Evolutionary conservation across 2,797 vertebrate species (phyloP).

Genomic region (Sciaenops ocellatus): DNA sequence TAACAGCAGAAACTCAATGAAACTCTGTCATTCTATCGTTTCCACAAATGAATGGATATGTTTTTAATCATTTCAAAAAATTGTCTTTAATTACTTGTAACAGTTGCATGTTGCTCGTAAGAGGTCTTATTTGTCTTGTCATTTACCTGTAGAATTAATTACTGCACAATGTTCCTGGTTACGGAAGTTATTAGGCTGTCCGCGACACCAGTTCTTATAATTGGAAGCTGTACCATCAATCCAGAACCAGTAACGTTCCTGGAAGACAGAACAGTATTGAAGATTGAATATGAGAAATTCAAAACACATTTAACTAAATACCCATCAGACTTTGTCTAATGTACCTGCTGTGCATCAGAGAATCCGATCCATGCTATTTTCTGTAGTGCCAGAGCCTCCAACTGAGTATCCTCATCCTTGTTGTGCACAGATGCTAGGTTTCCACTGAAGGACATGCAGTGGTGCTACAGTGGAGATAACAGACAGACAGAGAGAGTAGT

Average conservation of each 20-base stretch:
- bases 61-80: neutral
- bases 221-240: neutral
- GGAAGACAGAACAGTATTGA: neutral
- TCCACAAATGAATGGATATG: neutral
- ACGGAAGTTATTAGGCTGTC: neutral
- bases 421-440: neutral
- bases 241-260: neutral
- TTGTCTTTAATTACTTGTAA: too few species aligned
- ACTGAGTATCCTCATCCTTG: neutral
- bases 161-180: neutral
- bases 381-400: neutral
- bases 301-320: neutral
- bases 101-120: neutral
- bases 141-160: neutral
- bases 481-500: neutral
- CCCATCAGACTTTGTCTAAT: neutral
- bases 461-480: neutral
- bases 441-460: fast-evolving
- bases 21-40: neutral
- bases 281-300: neutral
- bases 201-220: neutral
- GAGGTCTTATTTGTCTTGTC: neutral
- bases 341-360: neutral
- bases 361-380: neutral
- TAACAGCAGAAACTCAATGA: too few species aligned